Percentiles rank a stretch among this genome's conserved stretches.
phyloP scores from a whole-genome alignment of 2,797 vertebrate genomes.

The Anomalospiza imberbis region DNA sequence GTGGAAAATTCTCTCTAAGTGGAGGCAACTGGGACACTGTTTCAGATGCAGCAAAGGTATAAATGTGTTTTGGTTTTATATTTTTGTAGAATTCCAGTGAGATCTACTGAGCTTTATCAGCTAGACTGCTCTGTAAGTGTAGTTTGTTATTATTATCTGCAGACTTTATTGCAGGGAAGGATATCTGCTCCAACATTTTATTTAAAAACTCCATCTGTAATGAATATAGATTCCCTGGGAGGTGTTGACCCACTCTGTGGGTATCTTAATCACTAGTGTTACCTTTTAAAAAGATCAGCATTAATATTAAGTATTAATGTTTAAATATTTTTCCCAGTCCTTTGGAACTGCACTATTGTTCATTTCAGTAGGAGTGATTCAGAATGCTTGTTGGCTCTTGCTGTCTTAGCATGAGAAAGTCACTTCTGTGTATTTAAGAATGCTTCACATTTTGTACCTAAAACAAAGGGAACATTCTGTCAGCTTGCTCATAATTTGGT shows the following conservation, averaged over 20 bases:
- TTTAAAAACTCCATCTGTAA: neutral
- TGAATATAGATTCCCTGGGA: neutral
- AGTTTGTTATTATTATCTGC: neutral
- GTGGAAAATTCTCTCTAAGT: conserved; percentile 92
- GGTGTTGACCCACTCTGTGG: neutral
- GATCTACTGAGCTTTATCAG: neutral
- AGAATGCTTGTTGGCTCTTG: neutral
- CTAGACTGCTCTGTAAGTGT: neutral
- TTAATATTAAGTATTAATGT: neutral
- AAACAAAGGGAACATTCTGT: conserved; percentile 52
- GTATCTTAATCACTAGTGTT: neutral
- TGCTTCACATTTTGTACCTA: conserved; percentile 42
- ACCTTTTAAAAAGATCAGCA: neutral
- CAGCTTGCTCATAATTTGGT: conserved; percentile 20
- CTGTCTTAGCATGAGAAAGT: neutral
- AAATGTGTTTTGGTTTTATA: conserved; percentile 9
- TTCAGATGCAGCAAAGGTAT: conserved; percentile 95
- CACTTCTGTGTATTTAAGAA: neutral
- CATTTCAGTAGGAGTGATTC: conserved; percentile 16
- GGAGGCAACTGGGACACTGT: conserved; percentile 98
- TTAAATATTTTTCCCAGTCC: neutral
- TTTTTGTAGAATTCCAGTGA: neutral
- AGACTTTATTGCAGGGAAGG: neutral
- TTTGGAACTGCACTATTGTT: neutral
- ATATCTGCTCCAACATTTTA: neutral